These are phyloP conservation scores for Oxyura jamaicensis DNA, from an alignment of 2,113 vertebrate genomes.

Conservation along the genomic window DNA sequence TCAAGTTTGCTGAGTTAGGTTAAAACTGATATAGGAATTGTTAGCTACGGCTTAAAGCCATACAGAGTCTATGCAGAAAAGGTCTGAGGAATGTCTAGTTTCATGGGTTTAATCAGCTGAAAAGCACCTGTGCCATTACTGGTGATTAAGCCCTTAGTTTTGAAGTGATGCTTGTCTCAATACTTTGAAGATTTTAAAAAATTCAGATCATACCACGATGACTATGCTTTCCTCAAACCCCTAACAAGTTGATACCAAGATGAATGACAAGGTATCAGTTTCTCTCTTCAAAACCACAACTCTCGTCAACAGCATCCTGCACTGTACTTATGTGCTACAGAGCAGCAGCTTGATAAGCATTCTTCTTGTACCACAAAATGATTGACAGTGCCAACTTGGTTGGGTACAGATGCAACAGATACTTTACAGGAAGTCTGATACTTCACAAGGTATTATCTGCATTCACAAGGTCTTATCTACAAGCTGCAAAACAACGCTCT, in stretches of 20 bases:
- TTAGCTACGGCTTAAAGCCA: background rate
- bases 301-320: background rate
- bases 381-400: background rate
- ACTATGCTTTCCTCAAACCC: background rate
- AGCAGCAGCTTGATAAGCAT: background rate
- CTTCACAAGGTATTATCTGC: background rate
- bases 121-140: background rate
- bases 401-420: rapidly evolving
- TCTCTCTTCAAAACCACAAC: background rate
- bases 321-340: background rate
- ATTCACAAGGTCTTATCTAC: background rate
- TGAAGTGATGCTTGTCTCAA: background rate
- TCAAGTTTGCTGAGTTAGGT: background rate
- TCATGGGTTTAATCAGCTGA: background rate
- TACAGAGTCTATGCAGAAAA: background rate
- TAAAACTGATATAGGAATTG: background rate
- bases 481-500: background rate
- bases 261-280: background rate
- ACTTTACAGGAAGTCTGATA: background rate
- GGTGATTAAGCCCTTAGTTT: background rate
- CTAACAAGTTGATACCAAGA: background rate
- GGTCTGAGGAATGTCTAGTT: background rate
- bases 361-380: background rate
- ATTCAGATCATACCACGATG: background rate
- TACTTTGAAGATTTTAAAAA: background rate